Evolutionary conservation across 2,888 invertebrate genomes (phyloP), one percentile per base, ranked within the genome.

Genomic region (Amiota minor): DNA sequence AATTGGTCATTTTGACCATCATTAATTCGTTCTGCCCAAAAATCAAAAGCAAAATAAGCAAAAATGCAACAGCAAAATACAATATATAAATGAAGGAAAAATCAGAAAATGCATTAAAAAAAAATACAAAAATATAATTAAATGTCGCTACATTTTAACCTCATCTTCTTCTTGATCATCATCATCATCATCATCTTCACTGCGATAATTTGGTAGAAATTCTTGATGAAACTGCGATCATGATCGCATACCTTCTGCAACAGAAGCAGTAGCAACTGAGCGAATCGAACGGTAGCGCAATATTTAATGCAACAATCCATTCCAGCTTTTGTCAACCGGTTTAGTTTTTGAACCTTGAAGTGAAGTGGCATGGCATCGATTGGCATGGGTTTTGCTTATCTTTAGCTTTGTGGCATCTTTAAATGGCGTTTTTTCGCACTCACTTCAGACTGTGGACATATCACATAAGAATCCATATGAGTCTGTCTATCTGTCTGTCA

Each of bases 351-450:
- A 65, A 35, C 35, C 23, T 74, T 70, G 18, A 53, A 14, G 59
- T 20, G 46, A 20, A 45, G 14, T 14, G 20, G 47, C 65, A 9
- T 67, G 14, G 53, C 53, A n/a, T 35, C n/a, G 53, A 53, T n/a
- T 53, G 53, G 12, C 53, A 35, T 18, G 62, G 35, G 75, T 75
- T 75, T 72, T 82, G 83, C 84, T 83, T 83, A 83, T 83, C 83
- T 83, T 80, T 83, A 81, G 83, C 83, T 83, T 83, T 84, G 82
- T 81, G 82, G 83, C 81, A 83, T 83, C 83, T 85, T 82, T 85
- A 85, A 85, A 85, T 85, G 85, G 85, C 80, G 80, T 82, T 82
- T 85, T 85, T 85, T 85, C 86, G 85, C 86, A 85, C 85, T 83
- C 83, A 75, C 75, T 76, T 45, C 35, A 6, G 35, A 35, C 35